Percentiles rank a stretch among this genome's conserved stretches.
phyloP scores from a whole-genome alignment of 1,140 invertebrate genomes.

The Caenorhabditis brenneri region DNA sequence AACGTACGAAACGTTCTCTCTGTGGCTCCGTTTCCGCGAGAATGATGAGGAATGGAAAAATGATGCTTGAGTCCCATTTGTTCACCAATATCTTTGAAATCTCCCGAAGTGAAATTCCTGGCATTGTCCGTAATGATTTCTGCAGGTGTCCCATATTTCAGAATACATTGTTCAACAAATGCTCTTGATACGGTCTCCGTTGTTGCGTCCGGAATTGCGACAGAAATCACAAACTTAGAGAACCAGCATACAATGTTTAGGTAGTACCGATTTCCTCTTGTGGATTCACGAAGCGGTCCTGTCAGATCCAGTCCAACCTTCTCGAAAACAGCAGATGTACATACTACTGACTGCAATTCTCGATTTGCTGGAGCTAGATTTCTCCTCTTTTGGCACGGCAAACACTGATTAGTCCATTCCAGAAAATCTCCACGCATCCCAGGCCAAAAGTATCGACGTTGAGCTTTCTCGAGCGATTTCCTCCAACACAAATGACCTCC shows the following conservation, averaged over 20 bases:
- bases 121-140: slow-evolving; percentile 13
- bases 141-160: background rate
- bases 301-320: slow-evolving; percentile 34
- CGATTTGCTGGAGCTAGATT: background rate
- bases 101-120: background rate
- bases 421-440: background rate
- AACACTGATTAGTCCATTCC: background rate
- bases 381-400: background rate
- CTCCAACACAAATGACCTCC: background rate
- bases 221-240: slow-evolving; percentile 1
- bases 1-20: slow-evolving; percentile 8
- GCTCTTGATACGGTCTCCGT: background rate
- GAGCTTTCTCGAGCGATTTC: background rate
- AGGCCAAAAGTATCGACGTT: slow-evolving; percentile 6
- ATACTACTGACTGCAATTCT: background rate
- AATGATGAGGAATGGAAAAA: background rate
- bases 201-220: background rate
- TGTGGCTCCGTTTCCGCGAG: slow-evolving; percentile 17
- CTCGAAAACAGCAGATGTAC: background rate
- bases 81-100: background rate
- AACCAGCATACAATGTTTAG: slow-evolving; percentile 29
- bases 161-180: background rate
- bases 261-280: background rate
- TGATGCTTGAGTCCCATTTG: background rate
- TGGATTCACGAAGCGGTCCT: background rate